A percentile compares a stretch with the other conserved stretches of the same genome.
These are phyloP conservation scores for Synergus itoensis DNA, from an alignment of 2,888 invertebrate species.

Conservation along the genomic window DNA sequence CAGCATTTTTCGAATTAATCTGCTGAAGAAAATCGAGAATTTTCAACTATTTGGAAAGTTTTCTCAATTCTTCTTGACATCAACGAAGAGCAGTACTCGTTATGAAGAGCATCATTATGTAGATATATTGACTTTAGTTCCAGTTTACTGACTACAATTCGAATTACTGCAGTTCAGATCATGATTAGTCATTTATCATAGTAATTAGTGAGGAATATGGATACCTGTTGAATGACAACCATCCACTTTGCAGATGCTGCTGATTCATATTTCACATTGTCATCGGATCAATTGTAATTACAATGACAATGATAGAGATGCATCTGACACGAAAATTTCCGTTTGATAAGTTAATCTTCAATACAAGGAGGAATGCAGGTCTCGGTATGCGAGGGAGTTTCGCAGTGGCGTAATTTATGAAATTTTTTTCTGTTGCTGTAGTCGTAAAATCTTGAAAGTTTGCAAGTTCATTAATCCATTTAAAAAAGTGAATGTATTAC, in stretches of 20 bases:
- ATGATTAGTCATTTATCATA: slow-evolving; percentile 33
- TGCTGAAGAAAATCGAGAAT: not conserved
- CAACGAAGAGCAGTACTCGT: not conserved
- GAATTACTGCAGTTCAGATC: slow-evolving; percentile 7
- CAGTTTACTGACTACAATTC: slow-evolving; percentile 15
- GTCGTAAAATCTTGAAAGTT: not conserved
- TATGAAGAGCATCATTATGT: slow-evolving; percentile 4
- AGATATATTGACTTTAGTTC: not conserved
- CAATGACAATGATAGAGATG: not conserved
- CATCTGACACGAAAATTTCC: slow-evolving; percentile 4
- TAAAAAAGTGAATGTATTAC: not conserved
- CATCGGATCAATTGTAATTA: slow-evolving; percentile 16
- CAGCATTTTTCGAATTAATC: not conserved
- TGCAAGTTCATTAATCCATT: not conserved
- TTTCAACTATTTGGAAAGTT: not conserved
- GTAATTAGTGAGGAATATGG: slow-evolving; percentile 33
- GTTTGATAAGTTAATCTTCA: slow-evolving; percentile 10
- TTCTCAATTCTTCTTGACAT: not conserved
- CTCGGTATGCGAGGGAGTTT: not conserved
- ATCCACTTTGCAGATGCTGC: slow-evolving; percentile 24
- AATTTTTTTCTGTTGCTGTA: not conserved
- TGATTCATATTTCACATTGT: slow-evolving; percentile 35
- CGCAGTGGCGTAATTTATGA: slow-evolving; percentile 15
- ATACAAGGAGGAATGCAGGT: slow-evolving; percentile 13
- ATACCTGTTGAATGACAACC: slow-evolving; percentile 34